phyloP scores from a whole-genome alignment of 2,888 invertebrate species.

The Strigamia crassipes region DNA sequence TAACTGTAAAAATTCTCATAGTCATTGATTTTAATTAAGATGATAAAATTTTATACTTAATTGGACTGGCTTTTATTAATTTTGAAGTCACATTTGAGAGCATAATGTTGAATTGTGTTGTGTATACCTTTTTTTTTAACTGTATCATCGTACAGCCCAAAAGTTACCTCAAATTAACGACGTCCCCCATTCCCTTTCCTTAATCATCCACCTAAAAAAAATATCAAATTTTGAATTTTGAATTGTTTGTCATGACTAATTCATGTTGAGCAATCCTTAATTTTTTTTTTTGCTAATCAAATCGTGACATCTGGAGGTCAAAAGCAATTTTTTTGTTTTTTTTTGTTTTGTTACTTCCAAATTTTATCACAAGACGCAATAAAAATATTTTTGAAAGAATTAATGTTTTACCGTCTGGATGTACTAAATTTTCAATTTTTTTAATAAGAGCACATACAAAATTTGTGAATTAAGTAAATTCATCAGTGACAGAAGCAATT shows the following conservation, averaged over 20 bases:
- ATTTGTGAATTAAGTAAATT: not conserved
- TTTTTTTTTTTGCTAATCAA: not conserved
- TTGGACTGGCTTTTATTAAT: not conserved
- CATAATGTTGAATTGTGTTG: not conserved
- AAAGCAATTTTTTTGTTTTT: not conserved
- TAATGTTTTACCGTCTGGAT: not conserved
- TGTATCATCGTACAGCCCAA: not conserved
- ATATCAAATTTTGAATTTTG: not conserved
- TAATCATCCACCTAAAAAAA: not conserved
- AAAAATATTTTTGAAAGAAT: not conserved
- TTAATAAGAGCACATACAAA: not conserved
- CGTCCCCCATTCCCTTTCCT: not conserved
- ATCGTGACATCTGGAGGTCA: not conserved
- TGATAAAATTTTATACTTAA: not conserved
- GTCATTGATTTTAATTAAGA: slow-evolving; percentile 36
- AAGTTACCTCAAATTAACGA: not conserved
- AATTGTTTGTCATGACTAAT: not conserved
- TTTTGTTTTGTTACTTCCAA: slow-evolving; percentile 2
- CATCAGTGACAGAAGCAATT: too few species aligned
- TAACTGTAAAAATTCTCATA: slow-evolving; percentile 37
- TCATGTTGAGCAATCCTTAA: not conserved
- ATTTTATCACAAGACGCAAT: not conserved
- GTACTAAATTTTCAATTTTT: not conserved
- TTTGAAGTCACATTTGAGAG: not conserved
- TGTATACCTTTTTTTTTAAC: not conserved